These are phyloP conservation scores for Campylomormyrus numenius DNA, from an alignment of 2,113 vertebrate species.

Conservation along the genomic window DNA sequence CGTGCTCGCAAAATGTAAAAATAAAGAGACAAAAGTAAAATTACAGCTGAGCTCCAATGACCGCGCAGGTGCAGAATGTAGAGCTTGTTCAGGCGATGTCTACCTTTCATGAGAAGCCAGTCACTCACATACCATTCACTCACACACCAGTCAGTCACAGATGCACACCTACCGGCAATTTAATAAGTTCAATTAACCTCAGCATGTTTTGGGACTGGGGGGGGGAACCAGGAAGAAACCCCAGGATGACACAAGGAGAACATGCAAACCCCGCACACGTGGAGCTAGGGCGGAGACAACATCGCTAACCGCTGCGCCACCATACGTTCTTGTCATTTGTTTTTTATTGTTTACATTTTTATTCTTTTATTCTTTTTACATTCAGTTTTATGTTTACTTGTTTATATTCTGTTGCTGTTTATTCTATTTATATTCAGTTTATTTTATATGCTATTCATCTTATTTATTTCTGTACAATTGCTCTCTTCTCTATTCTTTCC, in stretches of 20 bases:
- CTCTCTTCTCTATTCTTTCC: background rate
- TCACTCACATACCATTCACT: background rate
- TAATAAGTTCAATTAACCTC: background rate
- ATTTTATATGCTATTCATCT: background rate
- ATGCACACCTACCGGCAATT: too few species aligned
- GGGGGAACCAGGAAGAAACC: background rate
- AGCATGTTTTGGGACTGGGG: too few species aligned
- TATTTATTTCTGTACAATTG: background rate
- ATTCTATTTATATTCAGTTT: background rate
- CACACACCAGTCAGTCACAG: too few species aligned
- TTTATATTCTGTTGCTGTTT: background rate
- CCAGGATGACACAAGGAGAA: background rate
- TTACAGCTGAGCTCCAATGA: background rate
- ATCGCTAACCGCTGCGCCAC: background rate
- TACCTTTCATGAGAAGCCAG: background rate
- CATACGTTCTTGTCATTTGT: background rate
- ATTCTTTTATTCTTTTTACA: background rate
- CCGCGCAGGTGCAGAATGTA: background rate
- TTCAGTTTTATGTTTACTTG: background rate
- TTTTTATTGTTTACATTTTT: background rate
- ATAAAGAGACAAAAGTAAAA: background rate
- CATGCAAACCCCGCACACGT: background rate
- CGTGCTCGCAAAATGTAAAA: background rate
- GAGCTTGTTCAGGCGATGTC: background rate
- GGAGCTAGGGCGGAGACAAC: background rate